phyloP scores from a whole-genome alignment of 2,888 invertebrate species.

The Tethea ocularis region DNA sequence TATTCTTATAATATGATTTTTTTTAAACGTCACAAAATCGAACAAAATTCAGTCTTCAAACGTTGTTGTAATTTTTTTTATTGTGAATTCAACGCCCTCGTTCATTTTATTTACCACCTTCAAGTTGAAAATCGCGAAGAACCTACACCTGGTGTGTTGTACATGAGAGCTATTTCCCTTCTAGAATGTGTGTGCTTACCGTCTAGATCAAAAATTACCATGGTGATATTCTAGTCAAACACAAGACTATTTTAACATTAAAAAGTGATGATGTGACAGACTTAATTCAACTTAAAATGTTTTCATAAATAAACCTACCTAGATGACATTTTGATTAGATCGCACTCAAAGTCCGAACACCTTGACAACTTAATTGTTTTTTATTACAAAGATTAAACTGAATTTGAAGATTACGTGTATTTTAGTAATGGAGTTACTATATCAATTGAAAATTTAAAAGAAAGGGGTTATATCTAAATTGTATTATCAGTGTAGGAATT shows the following conservation, averaged over 20 bases:
- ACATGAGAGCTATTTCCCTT: no score
- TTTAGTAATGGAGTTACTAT: conserved; percentile 1
- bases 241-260: no score
- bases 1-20: no score
- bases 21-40: no score
- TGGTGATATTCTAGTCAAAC: no score
- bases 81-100: not conserved
- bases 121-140: no score
- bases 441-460: not conserved
- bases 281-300: not conserved
- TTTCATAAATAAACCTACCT: conserved; percentile 16
- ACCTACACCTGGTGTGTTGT: no score
- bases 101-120: no score
- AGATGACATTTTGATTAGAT: conserved; percentile 18
- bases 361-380: conserved; percentile 9
- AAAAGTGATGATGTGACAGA: not conserved
- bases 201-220: no score
- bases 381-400: conserved; percentile 6
- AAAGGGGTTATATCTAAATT: not conserved
- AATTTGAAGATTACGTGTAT: not conserved
- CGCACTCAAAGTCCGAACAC: conserved; percentile 12
- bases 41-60: no score
- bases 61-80: not conserved
- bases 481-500: conserved; percentile 8
- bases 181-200: no score